phyloP scores from a whole-genome alignment of 2,888 invertebrate species.

The Tuberolachnus salignus region DNA sequence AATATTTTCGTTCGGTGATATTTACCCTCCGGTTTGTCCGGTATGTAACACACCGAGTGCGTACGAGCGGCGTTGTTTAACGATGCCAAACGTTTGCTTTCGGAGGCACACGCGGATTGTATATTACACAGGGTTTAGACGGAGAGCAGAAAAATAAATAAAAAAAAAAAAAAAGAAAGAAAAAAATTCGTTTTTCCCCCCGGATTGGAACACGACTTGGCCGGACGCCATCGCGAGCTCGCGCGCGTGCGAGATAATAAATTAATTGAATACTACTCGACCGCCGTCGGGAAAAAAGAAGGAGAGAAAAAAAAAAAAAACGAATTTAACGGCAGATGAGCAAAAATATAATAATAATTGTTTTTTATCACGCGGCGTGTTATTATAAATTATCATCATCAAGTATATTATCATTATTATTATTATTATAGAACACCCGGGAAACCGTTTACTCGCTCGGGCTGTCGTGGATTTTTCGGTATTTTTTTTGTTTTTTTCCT shows the following conservation, averaged over 20 bases:
- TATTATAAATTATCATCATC: no score
- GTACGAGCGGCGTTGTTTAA: no score
- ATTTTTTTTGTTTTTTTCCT: no score
- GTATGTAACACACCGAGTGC: no score
- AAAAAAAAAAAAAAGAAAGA: no score
- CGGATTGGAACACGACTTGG: slow-evolving; percentile 24
- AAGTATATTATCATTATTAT: no score
- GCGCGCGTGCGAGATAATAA: background rate
- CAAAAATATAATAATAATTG: background rate
- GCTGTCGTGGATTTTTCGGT: background rate
- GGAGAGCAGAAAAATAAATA: no score
- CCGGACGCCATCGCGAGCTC: background rate
- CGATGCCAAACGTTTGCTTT: slow-evolving; percentile 39
- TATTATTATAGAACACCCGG: background rate
- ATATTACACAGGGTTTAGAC: background rate
- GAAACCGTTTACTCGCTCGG: background rate
- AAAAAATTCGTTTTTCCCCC: no score
- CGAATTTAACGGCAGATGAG: slow-evolving; percentile 18
- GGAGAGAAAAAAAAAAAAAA: slow-evolving; percentile 24
- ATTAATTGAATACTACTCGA: slow-evolving; percentile 34
- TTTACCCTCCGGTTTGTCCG: no score
- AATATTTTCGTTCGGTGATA: no score
- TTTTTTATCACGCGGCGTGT: no score
- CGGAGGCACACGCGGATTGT: background rate
- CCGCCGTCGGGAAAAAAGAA: no score